Percentiles rank a stretch among this genome's conserved stretches.
Conservation (phyloP, 2,797 vertebrate species). For the Aratinga solstitialis region DNA sequence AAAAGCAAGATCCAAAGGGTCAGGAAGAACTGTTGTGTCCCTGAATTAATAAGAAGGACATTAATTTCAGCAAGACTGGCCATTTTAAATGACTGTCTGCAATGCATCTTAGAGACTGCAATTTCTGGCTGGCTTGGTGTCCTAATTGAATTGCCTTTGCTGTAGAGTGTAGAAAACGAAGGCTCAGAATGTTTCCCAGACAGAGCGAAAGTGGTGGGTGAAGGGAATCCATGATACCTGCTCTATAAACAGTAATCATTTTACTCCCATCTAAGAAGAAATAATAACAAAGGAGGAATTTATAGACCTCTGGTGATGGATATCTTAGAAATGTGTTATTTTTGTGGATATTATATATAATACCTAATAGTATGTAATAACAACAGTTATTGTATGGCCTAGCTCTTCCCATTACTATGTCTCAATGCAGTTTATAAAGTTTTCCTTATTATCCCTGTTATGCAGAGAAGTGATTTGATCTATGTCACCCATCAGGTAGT, state of each 20-base stretch:
- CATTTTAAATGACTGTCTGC: neutral
- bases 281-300: neutral
- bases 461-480: neutral
- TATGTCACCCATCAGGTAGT: neutral
- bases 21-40: neutral
- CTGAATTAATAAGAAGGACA: conserved; percentile 35
- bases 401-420: neutral
- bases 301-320: neutral
- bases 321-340: neutral
- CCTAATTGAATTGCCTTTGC: conserved; percentile 40
- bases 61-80: neutral
- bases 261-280: neutral
- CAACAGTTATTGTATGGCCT: neutral
- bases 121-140: conserved; percentile 24
- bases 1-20: conserved; percentile 11
- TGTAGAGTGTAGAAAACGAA: conserved; percentile 15
- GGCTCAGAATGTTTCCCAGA: neutral
- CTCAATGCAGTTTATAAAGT: neutral
- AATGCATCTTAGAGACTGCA: neutral
- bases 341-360: neutral
- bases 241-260: neutral
- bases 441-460: neutral
- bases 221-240: neutral
- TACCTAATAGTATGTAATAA: neutral
- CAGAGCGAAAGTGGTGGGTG: neutral